phyloP scores from a whole-genome alignment of 2,113 vertebrate species.

The Phycodurus eques region DNA sequence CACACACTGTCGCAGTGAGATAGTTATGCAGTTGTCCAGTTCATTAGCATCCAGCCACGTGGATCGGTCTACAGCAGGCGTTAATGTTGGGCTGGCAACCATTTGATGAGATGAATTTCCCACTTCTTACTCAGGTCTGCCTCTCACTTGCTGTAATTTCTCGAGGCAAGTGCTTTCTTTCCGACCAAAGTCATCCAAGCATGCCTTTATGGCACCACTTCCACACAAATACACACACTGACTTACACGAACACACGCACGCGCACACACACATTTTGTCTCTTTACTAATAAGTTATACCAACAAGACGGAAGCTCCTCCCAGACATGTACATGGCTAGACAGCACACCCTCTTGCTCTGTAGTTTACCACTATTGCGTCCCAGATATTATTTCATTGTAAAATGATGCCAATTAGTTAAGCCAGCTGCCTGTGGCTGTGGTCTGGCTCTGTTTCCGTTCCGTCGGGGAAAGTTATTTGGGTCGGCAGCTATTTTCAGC shows the following conservation, averaged over 20 bases:
- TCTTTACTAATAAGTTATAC: constrained; percentile 49
- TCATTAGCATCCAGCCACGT: not conserved
- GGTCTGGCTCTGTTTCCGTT: constrained; percentile 60
- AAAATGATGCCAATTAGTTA: constrained; percentile 69
- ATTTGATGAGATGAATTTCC: constrained; percentile 63
- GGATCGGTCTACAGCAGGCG: constrained; percentile 4
- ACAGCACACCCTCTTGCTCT: constrained; percentile 29
- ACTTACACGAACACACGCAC: too few relatives aligned
- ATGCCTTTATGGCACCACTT: constrained; percentile 1
- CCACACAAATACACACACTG: not conserved
- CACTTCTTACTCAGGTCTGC: not conserved
- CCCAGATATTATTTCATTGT: constrained; percentile 68
- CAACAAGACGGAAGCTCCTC: constrained; percentile 29
- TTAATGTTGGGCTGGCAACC: constrained; percentile 60
- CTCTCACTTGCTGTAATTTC: not conserved
- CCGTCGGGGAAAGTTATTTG: constrained; percentile 72
- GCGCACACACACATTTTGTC: not conserved
- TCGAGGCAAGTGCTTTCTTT: not conserved
- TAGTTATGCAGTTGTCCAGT: not conserved
- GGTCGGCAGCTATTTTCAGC: constrained; percentile 76
- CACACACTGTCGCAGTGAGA: not conserved
- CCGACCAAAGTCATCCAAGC: not conserved
- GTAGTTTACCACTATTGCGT: constrained; percentile 51
- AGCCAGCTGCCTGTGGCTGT: constrained; percentile 64
- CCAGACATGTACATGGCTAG: constrained; percentile 19